Evolutionary conservation across 2,113 vertebrate genomes (phyloP).

Genomic region (Pygoscelis antarcticus): DNA sequence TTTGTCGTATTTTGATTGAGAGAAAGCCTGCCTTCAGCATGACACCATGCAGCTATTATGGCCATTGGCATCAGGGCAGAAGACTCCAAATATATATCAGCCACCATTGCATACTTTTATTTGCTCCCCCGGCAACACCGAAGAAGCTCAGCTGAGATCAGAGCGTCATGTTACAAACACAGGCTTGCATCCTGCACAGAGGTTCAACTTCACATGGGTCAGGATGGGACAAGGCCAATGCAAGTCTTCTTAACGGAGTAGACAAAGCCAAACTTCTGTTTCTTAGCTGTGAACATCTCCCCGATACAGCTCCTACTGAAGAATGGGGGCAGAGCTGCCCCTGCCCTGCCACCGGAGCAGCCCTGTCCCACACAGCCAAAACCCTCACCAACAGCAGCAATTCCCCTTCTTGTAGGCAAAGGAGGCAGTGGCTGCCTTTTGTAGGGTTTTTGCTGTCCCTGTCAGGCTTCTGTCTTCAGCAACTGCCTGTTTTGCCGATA

Average conservation of each 20-base stretch:
- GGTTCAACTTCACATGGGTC: background rate
- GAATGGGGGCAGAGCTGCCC: background rate
- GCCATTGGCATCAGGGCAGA: background rate
- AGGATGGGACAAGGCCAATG: background rate
- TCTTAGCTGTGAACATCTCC: background rate
- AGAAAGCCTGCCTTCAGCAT: background rate
- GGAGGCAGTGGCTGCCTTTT: background rate
- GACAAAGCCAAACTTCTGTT: background rate
- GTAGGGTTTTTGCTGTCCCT: background rate
- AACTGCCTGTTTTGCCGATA: background rate
- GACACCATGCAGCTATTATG: rapidly evolving
- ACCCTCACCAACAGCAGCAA: background rate
- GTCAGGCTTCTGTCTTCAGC: background rate
- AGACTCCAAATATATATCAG: background rate
- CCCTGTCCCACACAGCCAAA: background rate
- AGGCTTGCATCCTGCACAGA: background rate
- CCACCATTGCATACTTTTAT: background rate
- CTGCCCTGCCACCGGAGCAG: background rate
- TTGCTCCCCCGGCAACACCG: background rate
- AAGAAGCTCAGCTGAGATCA: background rate
- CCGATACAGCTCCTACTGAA: background rate
- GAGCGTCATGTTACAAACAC: rapidly evolving
- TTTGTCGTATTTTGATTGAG: background rate
- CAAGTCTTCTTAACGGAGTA: background rate
- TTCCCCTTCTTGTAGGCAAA: background rate